Base-by-base conservation (phyloP, 2,797 vertebrate species). In the Oreortyx pictus region DNA sequence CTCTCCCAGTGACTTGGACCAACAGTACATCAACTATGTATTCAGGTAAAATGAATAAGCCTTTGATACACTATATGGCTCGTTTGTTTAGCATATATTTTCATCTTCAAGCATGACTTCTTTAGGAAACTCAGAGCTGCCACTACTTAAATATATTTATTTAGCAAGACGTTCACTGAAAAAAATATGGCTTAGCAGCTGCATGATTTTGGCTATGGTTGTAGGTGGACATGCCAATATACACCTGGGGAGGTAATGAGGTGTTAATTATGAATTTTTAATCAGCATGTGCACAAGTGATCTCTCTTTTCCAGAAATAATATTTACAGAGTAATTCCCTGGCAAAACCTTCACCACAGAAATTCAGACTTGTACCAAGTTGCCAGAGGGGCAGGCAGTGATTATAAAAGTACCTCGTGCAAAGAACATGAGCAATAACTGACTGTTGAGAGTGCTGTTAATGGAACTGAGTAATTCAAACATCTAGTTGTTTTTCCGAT, bases 21-120 rank as follows among this genome's bases (percentile, higher is more conserved):
- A 99, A 93, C 99, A 99, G 92, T 99, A 98, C 91, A 97, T 99
- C 86, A 99, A 99, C 98, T 99, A 99, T 94, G 41, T 98, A 92
- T 98, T 98, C 98, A 99, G 99, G 99, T 99, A 98, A 98, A 97
- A 96, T 68, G 56, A 86, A 52, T 86, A 88, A 80, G 41, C 35
- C 88, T 90, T 94, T 89, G 76, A 60, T 87, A 73, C 20, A 59
- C 46, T 17, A 31, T 17, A 31, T 47, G 70, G 35, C 62, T 72
- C 44, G 6, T 85, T 79, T 84, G 68, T 49, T 9, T 92, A 59
- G n/a, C 49, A 7, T 50, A 54, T 82, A 27, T 88, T 94, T 95
- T 94, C 44, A 44, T 90, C 95, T 96, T 94, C 61, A 88, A 1
- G 50, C 4, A 0, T 64, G 57, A 46, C 71, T 91, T 82, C 20